A percentile compares a stretch with the other conserved stretches of the same genome.
These are phyloP conservation scores for Chalcis sispes DNA, from an alignment of 2,888 invertebrate species.

Conservation along the genomic window DNA sequence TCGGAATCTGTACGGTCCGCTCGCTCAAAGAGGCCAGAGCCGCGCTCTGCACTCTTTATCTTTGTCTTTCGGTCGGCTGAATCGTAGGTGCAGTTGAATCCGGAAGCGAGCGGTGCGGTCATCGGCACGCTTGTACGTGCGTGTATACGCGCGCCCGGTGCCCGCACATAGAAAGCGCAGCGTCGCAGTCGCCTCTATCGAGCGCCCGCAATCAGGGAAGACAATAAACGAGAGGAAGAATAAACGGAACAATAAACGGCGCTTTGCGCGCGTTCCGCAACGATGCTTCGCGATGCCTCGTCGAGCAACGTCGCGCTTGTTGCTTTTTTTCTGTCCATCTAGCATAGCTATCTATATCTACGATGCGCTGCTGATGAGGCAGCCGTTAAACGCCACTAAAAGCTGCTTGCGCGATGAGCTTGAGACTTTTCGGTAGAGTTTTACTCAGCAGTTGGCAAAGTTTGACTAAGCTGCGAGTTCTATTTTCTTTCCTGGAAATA, in stretches of 20 bases:
- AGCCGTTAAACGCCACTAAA: constrained; percentile 8
- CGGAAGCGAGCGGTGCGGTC: too few species aligned
- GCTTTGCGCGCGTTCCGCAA: not conserved
- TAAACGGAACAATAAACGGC: constrained; percentile 9
- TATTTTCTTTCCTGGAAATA: not conserved
- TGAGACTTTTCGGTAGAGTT: not conserved
- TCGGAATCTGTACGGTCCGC: too few species aligned
- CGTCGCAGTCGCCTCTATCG: too few species aligned
- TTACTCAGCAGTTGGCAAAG: constrained; percentile 9
- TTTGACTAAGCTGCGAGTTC: not conserved
- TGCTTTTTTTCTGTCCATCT: too few species aligned
- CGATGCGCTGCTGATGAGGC: not conserved
- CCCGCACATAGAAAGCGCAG: too few species aligned
- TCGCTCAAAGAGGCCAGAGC: too few species aligned
- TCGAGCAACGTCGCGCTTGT: not conserved
- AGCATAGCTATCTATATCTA: not conserved
- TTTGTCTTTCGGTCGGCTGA: too few species aligned
- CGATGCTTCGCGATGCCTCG: too few species aligned
- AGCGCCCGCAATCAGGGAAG: constrained; percentile 14
- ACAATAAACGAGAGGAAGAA: not conserved
- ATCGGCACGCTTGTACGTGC: too few species aligned
- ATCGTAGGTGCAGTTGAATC: too few species aligned
- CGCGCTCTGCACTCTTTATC: too few species aligned
- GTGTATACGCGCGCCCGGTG: too few species aligned
- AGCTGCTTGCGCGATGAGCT: constrained; percentile 17